Evolutionary conservation across 35 echinoderm and acorn worm genomes (phyloP).

Genomic region (Lytechinus variegatus): DNA sequence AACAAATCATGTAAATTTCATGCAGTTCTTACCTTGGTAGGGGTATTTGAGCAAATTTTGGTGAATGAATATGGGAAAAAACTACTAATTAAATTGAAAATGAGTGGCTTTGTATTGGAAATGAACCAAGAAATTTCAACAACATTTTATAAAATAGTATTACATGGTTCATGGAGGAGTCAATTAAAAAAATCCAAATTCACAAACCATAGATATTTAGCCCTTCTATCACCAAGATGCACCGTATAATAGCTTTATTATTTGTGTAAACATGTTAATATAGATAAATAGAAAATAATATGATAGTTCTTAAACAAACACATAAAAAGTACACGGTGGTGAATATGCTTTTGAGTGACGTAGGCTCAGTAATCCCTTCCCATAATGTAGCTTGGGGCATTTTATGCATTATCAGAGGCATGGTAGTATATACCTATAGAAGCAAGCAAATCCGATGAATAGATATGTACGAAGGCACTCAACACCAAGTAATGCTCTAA

Average conservation of each 20-base stretch:
- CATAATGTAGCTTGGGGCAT: not conserved
- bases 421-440: not conserved
- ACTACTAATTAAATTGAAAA: too few relatives aligned
- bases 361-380: not conserved
- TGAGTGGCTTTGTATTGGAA: not conserved
- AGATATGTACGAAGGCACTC: not conserved
- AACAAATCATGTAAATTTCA: too few relatives aligned
- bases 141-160: not conserved
- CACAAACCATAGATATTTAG: not conserved
- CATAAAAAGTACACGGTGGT: not conserved
- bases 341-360: not conserved
- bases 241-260: not conserved
- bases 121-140: not conserved
- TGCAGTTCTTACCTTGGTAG: too few relatives aligned
- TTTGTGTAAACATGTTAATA: not conserved
- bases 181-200: not conserved
- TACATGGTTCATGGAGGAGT: not conserved
- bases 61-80: too few relatives aligned
- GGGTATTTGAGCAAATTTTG: too few relatives aligned
- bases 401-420: not conserved
- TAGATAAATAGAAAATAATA: not conserved
- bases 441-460: not conserved
- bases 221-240: not conserved
- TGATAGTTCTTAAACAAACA: not conserved
- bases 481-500: slow-evolving; percentile 7